Evolutionary conservation across 2,888 invertebrate genomes (phyloP).

Genomic region (Gisinianus flammeolus): DNA sequence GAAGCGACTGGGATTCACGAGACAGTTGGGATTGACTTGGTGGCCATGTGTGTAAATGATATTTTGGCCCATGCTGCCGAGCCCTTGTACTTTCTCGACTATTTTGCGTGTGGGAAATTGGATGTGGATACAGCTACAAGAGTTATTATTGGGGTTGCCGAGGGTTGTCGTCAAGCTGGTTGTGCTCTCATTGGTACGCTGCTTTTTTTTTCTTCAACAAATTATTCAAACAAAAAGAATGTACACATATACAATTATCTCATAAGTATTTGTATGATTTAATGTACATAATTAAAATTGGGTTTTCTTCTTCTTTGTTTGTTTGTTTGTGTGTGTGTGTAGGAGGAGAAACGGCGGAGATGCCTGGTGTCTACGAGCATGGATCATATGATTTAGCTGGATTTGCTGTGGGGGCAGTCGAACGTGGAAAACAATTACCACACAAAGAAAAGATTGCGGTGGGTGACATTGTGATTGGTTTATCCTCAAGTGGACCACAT

Average conservation of each 20-base stretch:
- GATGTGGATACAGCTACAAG: conserved; percentile 76
- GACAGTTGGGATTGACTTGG: conserved; percentile 90
- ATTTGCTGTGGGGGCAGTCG: conserved; percentile 92
- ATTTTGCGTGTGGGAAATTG: conserved; percentile 89
- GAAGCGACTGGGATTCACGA: conserved; percentile 77
- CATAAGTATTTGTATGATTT: neutral
- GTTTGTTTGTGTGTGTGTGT: conserved; percentile 39
- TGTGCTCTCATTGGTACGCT: conserved; percentile 85
- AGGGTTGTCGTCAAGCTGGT: conserved; percentile 83
- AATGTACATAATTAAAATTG: neutral
- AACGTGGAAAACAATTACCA: conserved; percentile 76
- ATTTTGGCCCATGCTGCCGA: conserved; percentile 93
- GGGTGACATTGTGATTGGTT: conserved; percentile 82
- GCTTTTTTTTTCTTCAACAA: neutral
- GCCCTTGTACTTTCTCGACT: conserved; percentile 95
- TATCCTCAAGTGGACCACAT: conserved; percentile 90
- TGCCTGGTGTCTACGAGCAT: conserved; percentile 89
- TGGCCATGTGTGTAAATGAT: conserved; percentile 98
- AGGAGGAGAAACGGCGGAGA: conserved; percentile 97
- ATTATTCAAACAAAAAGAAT: too few species aligned
- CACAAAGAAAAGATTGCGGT: conserved; percentile 69
- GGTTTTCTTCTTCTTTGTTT: neutral
- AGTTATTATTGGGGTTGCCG: conserved; percentile 84
- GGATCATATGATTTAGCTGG: conserved; percentile 96
- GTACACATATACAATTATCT: neutral